Conservation (phyloP, 2,888 invertebrate genomes). For the Sturmia bella region DNA sequence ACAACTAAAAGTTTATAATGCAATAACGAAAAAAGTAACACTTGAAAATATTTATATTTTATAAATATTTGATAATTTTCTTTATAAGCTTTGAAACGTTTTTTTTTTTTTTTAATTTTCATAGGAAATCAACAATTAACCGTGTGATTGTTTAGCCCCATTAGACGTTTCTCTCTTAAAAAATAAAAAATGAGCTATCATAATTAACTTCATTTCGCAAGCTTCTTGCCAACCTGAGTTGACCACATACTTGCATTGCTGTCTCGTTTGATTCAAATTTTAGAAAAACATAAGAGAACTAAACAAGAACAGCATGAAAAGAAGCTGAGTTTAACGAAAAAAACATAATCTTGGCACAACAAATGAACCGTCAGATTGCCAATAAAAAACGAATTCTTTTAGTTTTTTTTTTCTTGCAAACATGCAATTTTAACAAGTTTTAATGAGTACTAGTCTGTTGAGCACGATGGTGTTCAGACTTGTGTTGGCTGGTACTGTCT, state of each 20-base stretch:
- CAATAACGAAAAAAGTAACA: neutral
- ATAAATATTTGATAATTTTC: neutral
- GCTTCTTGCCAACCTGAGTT: conserved; percentile 25
- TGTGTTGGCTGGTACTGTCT: conserved; percentile 24
- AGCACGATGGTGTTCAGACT: conserved; percentile 25
- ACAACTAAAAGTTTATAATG: neutral
- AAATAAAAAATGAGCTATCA: conserved; percentile 7
- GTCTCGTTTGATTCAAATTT: conserved; percentile 3
- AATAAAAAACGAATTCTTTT: conserved; percentile 22
- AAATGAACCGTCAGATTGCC: conserved; percentile 17
- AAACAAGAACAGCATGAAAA: conserved; percentile 9
- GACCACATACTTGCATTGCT: conserved; percentile 33
- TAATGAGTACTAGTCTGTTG: conserved; percentile 18
- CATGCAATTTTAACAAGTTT: conserved; percentile 44
- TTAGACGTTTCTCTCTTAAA: neutral
- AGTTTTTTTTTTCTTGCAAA: neutral
- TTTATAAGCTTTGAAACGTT: conserved; percentile 1
- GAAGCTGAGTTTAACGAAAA: neutral
- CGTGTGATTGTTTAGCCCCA: conserved; percentile 54
- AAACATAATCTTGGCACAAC: conserved; percentile 9
- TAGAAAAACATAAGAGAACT: conserved; percentile 6
- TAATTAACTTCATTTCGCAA: conserved; percentile 28
- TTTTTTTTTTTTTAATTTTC: conserved; percentile 27
- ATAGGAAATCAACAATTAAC: conserved; percentile 63
- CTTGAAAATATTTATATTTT: neutral